Evolutionary conservation across 2,888 invertebrate genomes (phyloP), one percentile per base, ranked within the genome.

Genomic region (Pristionchus mayeri): DNA sequence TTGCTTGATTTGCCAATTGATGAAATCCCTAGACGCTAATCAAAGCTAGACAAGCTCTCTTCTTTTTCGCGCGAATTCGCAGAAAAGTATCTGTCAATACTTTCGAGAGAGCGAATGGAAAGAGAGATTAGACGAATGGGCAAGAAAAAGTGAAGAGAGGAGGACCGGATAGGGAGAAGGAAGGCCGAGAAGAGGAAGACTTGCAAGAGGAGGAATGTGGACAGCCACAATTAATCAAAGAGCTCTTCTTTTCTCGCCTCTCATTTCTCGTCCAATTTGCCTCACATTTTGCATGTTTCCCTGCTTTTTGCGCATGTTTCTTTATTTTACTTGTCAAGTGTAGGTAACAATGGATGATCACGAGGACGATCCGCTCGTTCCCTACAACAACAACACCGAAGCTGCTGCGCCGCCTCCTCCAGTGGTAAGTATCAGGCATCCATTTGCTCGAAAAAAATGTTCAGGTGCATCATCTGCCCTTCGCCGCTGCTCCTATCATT

Each of bases 191-290:
- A 71, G 40, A 37, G 9, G 67, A 40, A 40, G 67, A 27, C 18
- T 16, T 21, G 40, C 7, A 16, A 24, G 63, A 3, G 67, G n/a
- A 40, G 18, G 18, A 63, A 6, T 16, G 34, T 9, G 63, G 34
- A 24, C 34, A 34, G 63, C 34, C 67, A 71, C 40, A 71, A 71
- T 71, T 71, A 71, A 71, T 71, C 67, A 71, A 40, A 71, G 40
- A 37, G 67, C 40, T 40, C 40, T 34, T 67, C 34, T 37, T 21
- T 18, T 34, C 63, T 21, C 24, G 30, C 63, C 67, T 71, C 67
- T 40, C 67, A 2, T 27, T 21, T 37, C 67, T 34, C 37, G 27
- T 37, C 21, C 40, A n/a, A n/a, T n/a, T n/a, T n/a, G n/a, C n/a
- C n/a, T n/a, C n/a, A n/a, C n/a, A n/a, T n/a, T n/a, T n/a, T n/a